phyloP scores from a whole-genome alignment of 2,113 vertebrate species.

The Lontra canadensis region DNA sequence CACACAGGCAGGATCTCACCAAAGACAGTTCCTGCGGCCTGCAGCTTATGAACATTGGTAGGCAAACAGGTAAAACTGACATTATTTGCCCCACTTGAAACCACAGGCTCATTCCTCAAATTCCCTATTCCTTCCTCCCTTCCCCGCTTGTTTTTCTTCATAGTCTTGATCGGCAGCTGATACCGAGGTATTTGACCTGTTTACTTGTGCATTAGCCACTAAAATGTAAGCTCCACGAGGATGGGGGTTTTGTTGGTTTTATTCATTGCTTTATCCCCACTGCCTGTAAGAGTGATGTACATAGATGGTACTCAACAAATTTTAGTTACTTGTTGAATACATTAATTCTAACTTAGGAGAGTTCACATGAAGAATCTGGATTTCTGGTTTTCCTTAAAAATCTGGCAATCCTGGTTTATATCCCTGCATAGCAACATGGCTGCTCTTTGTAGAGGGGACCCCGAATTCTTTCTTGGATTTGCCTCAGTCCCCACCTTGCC shows the following conservation, averaged over 20 bases:
- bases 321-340: not conserved
- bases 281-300: not conserved
- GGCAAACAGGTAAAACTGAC: not conserved
- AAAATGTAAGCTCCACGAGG: not conserved
- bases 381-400: not conserved
- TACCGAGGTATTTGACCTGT: not conserved
- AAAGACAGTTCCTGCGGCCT: not conserved
- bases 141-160: not conserved
- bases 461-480: not conserved
- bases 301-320: not conserved
- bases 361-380: not conserved
- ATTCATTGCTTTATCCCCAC: not conserved
- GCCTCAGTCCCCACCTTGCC: not conserved
- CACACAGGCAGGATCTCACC: rapidly evolving
- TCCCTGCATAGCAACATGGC: not conserved
- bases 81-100: not conserved
- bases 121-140: not conserved
- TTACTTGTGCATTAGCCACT: not conserved
- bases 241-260: not conserved
- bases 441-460: not conserved
- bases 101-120: not conserved
- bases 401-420: not conserved
- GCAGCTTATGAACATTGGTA: not conserved
- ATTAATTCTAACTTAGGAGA: not conserved
- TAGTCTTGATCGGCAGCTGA: not conserved